Conservation (phyloP, 2,888 invertebrate genomes). For the Diabrotica balteata region DNA sequence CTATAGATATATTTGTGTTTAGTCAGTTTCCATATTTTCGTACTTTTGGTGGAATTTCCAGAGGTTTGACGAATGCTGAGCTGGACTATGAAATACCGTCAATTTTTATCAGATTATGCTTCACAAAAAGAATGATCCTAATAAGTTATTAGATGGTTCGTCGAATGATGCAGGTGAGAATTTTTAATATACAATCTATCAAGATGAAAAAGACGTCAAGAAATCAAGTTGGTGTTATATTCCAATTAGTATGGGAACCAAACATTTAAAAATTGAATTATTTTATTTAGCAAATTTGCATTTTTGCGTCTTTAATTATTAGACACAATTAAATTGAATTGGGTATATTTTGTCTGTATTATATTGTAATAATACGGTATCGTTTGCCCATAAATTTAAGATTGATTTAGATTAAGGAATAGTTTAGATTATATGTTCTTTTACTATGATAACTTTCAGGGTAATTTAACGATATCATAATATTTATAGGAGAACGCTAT, state of each 20-base stretch:
- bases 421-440: too few relatives aligned
- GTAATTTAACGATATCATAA: too few relatives aligned
- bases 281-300: neutral
- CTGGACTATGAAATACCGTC: slow-evolving; percentile 10
- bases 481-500: too few relatives aligned
- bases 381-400: too few relatives aligned
- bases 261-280: neutral
- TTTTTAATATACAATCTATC: slow-evolving; percentile 41
- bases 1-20: too few relatives aligned
- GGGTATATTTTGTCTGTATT: too few relatives aligned
- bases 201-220: slow-evolving; percentile 34
- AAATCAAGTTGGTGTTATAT: slow-evolving; percentile 11
- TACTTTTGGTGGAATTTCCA: slow-evolving; percentile 1
- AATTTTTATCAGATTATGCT: slow-evolving; percentile 34
- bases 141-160: slow-evolving; percentile 34
- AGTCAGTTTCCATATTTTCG: neutral
- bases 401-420: too few relatives aligned
- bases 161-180: slow-evolving; percentile 37
- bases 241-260: slow-evolving; percentile 4
- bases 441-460: too few relatives aligned
- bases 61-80: neutral
- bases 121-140: slow-evolving; percentile 36
- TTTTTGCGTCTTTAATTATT: neutral
- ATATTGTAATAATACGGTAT: too few relatives aligned
- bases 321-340: too few relatives aligned